Evolutionary conservation across 2,113 vertebrate genomes (phyloP).

Genomic region (Alligator sinensis): DNA sequence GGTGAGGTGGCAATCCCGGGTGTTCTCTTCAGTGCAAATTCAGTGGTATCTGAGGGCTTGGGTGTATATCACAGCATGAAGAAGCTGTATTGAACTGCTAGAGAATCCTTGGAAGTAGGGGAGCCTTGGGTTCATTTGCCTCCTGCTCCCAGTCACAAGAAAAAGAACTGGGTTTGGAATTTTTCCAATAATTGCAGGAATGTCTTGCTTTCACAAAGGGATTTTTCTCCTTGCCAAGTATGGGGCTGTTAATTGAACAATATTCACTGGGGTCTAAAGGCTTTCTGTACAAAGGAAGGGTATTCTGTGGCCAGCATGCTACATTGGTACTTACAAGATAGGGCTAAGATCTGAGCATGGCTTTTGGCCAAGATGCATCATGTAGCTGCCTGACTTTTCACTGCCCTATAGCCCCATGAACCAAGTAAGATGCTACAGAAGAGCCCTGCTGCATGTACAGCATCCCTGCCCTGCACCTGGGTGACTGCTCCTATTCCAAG

Average conservation of each 20-base stretch:
- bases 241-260: not conserved
- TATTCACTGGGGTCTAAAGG: not conserved
- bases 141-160: not conserved
- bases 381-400: not conserved
- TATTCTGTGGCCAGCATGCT: not conserved
- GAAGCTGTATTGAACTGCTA: not conserved
- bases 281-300: not conserved
- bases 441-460: not conserved
- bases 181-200: accelerated
- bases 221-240: not conserved
- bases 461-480: not conserved
- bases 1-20: too few relatives aligned
- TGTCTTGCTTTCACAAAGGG: not conserved
- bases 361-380: not conserved
- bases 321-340: too few relatives aligned
- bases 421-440: not conserved
- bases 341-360: not conserved
- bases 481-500: not conserved
- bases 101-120: not conserved
- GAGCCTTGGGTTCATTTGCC: not conserved
- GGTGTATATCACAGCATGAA: too few relatives aligned
- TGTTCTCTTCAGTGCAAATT: too few relatives aligned
- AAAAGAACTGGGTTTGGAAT: not conserved
- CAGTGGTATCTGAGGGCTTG: too few relatives aligned
- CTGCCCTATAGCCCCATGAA: not conserved